Conservation (phyloP, 1,140 invertebrate genomes). For the Formica selysi region DNA sequence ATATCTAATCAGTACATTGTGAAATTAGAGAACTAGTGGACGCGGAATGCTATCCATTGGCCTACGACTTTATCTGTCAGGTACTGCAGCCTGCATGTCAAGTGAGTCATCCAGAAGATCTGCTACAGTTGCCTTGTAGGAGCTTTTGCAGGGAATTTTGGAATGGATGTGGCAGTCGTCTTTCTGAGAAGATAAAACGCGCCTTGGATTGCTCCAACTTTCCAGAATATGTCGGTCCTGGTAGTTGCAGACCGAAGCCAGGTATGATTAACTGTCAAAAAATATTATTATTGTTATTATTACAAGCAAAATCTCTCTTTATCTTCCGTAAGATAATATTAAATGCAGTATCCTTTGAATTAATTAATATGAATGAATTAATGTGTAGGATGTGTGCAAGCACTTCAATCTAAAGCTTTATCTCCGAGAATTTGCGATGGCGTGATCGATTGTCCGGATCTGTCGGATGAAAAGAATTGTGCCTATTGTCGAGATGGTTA, state of each 20-base stretch:
- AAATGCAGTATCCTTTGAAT: neutral
- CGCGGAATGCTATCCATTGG: constrained; percentile 94
- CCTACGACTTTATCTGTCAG: constrained; percentile 95
- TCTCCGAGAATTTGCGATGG: constrained; percentile 94
- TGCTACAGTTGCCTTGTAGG: constrained; percentile 91
- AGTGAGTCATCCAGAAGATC: constrained; percentile 85
- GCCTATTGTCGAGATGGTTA: constrained; percentile 90
- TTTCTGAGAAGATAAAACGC: constrained; percentile 90
- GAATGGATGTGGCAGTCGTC: constrained; percentile 91
- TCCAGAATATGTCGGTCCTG: constrained; percentile 91
- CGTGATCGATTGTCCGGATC: constrained; percentile 93
- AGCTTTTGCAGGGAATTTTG: constrained; percentile 95
- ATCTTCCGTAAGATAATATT: neutral
- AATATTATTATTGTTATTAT: neutral
- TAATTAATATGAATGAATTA: constrained; percentile 5
- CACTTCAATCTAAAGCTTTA: constrained; percentile 90
- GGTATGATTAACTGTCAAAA: constrained; percentile 84
- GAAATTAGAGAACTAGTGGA: constrained; percentile 92
- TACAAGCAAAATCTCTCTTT: neutral
- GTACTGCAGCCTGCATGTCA: constrained; percentile 93
- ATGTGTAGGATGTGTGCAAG: constrained; percentile 89
- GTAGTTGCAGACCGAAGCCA: constrained; percentile 92
- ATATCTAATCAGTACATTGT: neutral
- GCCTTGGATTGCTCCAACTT: constrained; percentile 93
- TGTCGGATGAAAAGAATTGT: constrained; percentile 93